Evolutionary conservation across 2,113 vertebrate species (phyloP), one percentile per base, ranked within the genome.

Genomic region (Columba janthina): DNA sequence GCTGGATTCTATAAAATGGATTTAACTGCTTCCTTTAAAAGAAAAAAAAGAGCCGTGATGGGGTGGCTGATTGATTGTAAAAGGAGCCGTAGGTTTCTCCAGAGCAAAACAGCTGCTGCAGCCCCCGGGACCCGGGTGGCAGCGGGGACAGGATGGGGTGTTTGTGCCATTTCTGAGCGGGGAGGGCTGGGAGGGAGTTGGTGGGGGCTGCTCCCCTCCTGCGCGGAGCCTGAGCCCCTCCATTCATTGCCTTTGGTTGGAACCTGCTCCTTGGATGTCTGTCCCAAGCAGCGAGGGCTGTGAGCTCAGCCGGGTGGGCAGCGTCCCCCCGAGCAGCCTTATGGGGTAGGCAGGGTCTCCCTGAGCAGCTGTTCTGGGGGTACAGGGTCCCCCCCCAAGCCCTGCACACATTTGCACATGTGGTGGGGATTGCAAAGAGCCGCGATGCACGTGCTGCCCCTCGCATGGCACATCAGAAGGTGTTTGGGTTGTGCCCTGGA

Each of bases 1-100:
- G 3, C 88, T 96, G 91, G 94, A 94, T 96, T 97, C 96, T 88
- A 96, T 97, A 94, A 97, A 96, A 94, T 92, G 93, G 91, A 48
- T 96, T 96, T 97, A 97, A 97, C 94, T 96, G 92, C 92, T 93
- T 95, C 94, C 95, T 96, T 93, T 93, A 86, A 94, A 86, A 90
- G 92, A 11, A 54, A 31, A 61, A 91, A 95, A 87, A 76, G 84
- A 73, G 89, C 84, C 0, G 40, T 87, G 94, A 94, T 94, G 95
- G 92, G 91, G 91, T 88, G 94, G 91, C 81, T 94, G 94, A 93
- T 89, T 93, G 94, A 85, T 93, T 95, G 96, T 91, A 94, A 96
- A 96, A 96, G 92, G 94, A 94, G 89, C 87, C 2, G 36, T 20
- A 76, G 91, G 70, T 54, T 83, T 92, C 80, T 92, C 34, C 13